Conservation (phyloP, 2,888 invertebrate species). For the Parthenolecanium corni region DNA sequence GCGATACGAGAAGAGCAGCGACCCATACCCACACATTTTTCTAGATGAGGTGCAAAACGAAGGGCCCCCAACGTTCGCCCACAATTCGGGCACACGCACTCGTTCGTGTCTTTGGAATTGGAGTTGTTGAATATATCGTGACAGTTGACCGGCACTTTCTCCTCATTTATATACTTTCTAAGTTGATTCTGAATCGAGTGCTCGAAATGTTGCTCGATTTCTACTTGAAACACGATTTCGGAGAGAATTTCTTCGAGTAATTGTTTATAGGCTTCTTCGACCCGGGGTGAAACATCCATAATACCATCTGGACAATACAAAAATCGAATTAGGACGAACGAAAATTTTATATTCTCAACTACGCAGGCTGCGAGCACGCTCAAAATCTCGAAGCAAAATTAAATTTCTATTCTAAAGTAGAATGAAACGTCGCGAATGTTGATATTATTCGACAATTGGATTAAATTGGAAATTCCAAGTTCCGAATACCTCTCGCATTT, state of each 20-base stretch:
- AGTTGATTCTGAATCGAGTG: constrained; percentile 5
- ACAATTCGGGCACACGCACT: constrained; percentile 76
- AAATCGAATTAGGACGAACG: too few species aligned
- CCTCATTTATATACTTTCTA: constrained; percentile 13
- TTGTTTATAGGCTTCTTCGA: constrained; percentile 9
- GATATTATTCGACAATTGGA: too few species aligned
- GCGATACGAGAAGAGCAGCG: constrained; percentile 80
- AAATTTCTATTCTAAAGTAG: too few species aligned
- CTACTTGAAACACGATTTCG: constrained; percentile 26
- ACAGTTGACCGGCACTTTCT: constrained; percentile 5
- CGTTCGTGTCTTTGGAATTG: constrained; percentile 42
- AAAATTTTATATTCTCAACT: too few species aligned
- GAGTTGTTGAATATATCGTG: constrained; percentile 19
- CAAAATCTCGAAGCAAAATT: too few species aligned
- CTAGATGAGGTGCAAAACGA: constrained; percentile 82
- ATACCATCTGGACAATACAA: too few species aligned
- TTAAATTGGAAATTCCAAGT: too few species aligned
- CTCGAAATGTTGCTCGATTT: constrained; percentile 26
- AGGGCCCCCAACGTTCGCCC: constrained; percentile 52
- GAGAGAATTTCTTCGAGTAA: constrained; percentile 24
- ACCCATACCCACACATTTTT: constrained; percentile 93
- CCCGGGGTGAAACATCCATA: neutral
- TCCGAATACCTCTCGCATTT: too few species aligned
- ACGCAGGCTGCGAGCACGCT: too few species aligned
- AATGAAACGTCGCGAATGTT: too few species aligned